Base-by-base conservation (phyloP, 1,140 invertebrate species). In the Venustaconcha ellipsiformis region DNA sequence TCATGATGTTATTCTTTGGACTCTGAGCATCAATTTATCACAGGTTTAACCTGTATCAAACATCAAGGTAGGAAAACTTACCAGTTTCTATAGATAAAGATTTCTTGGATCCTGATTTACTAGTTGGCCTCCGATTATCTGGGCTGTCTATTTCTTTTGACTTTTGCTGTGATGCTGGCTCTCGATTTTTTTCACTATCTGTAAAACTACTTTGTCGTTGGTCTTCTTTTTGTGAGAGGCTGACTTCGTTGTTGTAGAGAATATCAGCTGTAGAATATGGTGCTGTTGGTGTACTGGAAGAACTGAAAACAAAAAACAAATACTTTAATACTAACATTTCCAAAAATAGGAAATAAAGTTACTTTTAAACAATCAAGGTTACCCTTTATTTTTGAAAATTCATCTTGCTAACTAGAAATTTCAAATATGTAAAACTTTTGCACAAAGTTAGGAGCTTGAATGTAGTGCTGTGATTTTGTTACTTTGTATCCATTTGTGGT, bases 191-290 rank as follows among this genome's bases (percentile, higher is more conserved):
- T 48, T 76, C 75, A 11, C 20, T 13, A 1, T 76, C 75, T 14
- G 69, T 70, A n/a, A 72, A 71, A 70, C 75, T 72, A 58, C 72
- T 76, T 57, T 72, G 68, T n/a, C 75, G 69, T 23, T 30, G 56
- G 57, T 72, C 75, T 11, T 76, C 75, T 23, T 26, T 56, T 15
- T 30, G 26, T 57, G 15, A 18, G 12, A 18, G 18, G 57, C 67
- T 72, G n/a, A 76, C 69, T 56, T 76, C 75, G 72, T 67, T 76
- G 18, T 70, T 70, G 66, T 76, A 76, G 17, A 76, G 37, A 67
- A 76, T 76, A 56, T 76, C 75, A 48, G 75, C 75, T 59, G 75
- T 76, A 17, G 75, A 76, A 58, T 76, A 76, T 0, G 75, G 75
- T 57, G 72, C 75, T 23, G 75, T 76, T 1, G 75, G 75, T 23